Conservation (phyloP, 2,888 invertebrate genomes). For the Leptopilina myrica region DNA sequence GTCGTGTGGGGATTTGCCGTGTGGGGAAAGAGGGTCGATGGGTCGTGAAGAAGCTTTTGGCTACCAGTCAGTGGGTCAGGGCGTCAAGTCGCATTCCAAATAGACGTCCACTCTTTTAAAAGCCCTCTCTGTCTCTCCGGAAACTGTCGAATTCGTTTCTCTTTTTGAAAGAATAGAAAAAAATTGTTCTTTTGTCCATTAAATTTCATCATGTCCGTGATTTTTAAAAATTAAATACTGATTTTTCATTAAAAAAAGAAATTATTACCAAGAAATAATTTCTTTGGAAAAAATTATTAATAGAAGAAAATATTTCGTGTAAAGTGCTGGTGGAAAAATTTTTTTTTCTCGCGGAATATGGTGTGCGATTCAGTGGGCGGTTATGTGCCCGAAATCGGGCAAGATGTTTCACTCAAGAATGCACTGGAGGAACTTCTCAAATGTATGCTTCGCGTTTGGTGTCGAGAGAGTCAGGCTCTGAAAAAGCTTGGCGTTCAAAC, state of each 20-base stretch:
- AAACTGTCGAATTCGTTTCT: conserved; percentile 4
- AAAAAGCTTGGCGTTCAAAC: conserved; percentile 80
- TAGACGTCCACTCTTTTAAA: conserved; percentile 60
- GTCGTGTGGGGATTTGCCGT: conserved; percentile 49
- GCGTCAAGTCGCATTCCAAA: conserved; percentile 73
- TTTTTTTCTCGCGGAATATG: conserved; percentile 59
- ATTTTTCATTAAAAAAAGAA: too few relatives aligned
- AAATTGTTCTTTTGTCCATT: too few relatives aligned
- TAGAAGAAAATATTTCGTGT: neutral
- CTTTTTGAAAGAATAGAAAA: too few relatives aligned
- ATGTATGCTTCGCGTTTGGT: conserved; percentile 90
- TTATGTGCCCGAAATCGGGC: conserved; percentile 68
- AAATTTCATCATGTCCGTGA: too few relatives aligned
- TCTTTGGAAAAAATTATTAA: neutral
- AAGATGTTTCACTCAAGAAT: conserved; percentile 79
- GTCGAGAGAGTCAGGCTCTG: conserved; percentile 85
- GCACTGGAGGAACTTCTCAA: conserved; percentile 88
- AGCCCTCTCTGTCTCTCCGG: conserved; percentile 40
- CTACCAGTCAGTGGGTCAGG: conserved; percentile 76
- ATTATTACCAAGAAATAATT: too few relatives aligned
- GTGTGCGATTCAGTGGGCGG: conserved; percentile 73
- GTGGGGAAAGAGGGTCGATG: conserved; percentile 46
- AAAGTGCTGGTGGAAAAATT: conserved; percentile 10
- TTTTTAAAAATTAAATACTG: too few relatives aligned
- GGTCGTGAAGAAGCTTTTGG: conserved; percentile 66